A percentile compares a stretch with the other conserved stretches of the same genome.
phyloP scores from a whole-genome alignment of 2,797 vertebrate genomes.

The Urophycis tenuis region DNA sequence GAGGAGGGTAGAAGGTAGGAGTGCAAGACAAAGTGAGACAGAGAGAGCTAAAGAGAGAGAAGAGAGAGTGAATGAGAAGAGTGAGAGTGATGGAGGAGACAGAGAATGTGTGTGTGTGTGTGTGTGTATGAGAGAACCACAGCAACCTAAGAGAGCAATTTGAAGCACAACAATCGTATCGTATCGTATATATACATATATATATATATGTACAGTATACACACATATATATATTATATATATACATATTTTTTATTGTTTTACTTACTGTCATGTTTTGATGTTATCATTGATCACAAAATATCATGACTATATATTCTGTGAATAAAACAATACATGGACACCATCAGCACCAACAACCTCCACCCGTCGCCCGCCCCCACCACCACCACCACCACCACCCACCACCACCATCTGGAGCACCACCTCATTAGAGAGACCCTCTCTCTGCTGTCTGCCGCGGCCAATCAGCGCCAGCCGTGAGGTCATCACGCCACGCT shows the following conservation, averaged over 20 bases:
- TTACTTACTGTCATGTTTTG: too few relatives aligned
- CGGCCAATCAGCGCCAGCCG: background rate
- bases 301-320: too few relatives aligned
- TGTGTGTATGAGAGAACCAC: background rate
- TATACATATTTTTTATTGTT: too few relatives aligned
- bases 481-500: background rate
- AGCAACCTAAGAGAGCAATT: constrained; percentile 39
- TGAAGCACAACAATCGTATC: background rate
- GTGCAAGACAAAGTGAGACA: background rate
- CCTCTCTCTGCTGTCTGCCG: background rate
- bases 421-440: background rate
- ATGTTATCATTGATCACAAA: too few relatives aligned
- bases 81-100: background rate
- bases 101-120: background rate
- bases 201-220: too few relatives aligned
- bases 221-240: too few relatives aligned
- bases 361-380: background rate
- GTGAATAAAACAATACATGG: background rate
- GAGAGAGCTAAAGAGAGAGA: background rate
- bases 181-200: too few relatives aligned
- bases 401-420: background rate
- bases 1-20: too few relatives aligned
- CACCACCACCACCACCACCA: background rate
- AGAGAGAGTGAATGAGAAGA: constrained; percentile 6
- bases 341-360: background rate